Percentiles rank a stretch among this genome's conserved stretches.
Evolutionary conservation across 2,888 invertebrate species (phyloP).

Genomic region (Chymomyza amoena): DNA sequence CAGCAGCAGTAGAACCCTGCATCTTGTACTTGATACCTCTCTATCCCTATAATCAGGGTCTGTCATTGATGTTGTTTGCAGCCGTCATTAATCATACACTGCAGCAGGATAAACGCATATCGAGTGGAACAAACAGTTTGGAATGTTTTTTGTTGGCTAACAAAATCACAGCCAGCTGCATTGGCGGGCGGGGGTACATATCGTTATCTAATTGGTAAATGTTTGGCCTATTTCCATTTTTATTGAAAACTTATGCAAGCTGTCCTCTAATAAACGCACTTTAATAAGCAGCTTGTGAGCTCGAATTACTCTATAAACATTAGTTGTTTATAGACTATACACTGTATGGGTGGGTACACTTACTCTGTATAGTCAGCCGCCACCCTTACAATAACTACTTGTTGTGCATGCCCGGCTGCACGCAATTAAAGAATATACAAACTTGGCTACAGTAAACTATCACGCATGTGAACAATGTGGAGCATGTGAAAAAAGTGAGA

Average conservation of each 20-base stretch:
- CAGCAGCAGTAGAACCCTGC: neutral
- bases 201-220: no score
- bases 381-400: neutral
- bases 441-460: neutral
- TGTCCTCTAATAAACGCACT: neutral
- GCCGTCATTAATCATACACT: constrained; percentile 5
- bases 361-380: neutral
- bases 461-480: neutral
- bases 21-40: neutral
- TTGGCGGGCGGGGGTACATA: no score
- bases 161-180: neutral
- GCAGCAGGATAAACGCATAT: neutral
- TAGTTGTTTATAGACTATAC: neutral
- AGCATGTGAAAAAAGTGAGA: no score
- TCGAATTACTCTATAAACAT: neutral
- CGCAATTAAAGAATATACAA: neutral
- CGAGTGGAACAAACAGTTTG: neutral
- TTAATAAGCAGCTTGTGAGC: neutral
- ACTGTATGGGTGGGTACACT: neutral
- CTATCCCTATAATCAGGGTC: neutral
- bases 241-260: neutral
- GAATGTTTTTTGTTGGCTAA: neutral
- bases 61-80: neutral
- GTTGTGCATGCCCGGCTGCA: neutral
- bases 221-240: neutral